Base-by-base conservation (phyloP, 1,140 invertebrate species). In the Drosophila punjabiensis region DNA sequence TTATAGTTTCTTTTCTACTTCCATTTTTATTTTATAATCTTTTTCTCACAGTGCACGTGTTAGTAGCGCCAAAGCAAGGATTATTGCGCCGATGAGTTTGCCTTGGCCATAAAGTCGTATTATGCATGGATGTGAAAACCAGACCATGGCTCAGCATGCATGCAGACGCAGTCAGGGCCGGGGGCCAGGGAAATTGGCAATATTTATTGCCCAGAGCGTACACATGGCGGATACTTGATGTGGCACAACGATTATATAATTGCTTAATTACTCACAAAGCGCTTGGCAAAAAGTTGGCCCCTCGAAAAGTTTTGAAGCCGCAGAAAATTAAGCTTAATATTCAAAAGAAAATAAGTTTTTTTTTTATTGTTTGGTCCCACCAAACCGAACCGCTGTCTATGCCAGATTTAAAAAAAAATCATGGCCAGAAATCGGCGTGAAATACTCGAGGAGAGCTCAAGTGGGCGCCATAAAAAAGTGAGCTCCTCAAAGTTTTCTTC, bases 341-440 rank as follows among this genome's bases (percentile, higher is more conserved):
- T 83, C 48, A 77, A 74, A 80, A 52, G 60, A 79, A 69, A 79
- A 79, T 82, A 70, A 78, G 68, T 81, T 39, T 24, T n/a, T 13
- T 37, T 37, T 37, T 11, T 13, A 13, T 1, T 35, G 13, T 13
- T 37, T 16, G 48, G n/a, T 20, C 39, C 30, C 30, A 28, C 18
- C 52, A 69, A 56, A 55, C 9, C 28, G 20, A 66, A 81, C 60
- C 69, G 64, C 66, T 60, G 41, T 79, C 60, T 64, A 47, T 62
- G 63, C 37, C 45, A 79, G 50, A 69, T 41, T 47, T 4, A 39
- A 64, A 13, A 50, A 68, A 39, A 61, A 85, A 78, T 81, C 70
- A 52, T 35, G 52, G 53, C 71, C 77, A 83, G 73, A 81, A 88
- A 87, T 87, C 83, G 84, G 81, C 82, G 81, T 89, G 75, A 90